Percentiles rank a stretch among this genome's conserved stretches.
These are phyloP conservation scores for Bimastos eiseni DNA, from an alignment of 2,888 invertebrate genomes.

Conservation along the genomic window DNA sequence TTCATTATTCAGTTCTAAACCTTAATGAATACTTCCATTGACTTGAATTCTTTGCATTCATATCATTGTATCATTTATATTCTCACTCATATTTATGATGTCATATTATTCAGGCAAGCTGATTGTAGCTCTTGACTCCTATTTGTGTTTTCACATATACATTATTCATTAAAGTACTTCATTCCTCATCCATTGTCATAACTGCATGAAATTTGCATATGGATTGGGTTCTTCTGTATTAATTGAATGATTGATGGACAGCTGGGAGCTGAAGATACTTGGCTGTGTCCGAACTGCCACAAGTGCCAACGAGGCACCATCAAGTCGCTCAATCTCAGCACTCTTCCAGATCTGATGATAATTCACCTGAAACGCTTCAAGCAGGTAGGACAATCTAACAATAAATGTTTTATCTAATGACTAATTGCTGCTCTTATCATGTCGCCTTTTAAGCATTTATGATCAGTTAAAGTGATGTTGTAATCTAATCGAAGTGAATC, in stretches of 20 bases:
- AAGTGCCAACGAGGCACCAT: slow-evolving; percentile 84
- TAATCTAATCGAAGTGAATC: no score
- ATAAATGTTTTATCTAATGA: neutral
- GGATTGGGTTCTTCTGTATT: neutral
- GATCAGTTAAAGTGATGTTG: no score
- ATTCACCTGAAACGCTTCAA: slow-evolving; percentile 92
- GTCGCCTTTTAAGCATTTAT: no score
- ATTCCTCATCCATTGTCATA: neutral
- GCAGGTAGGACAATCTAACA: slow-evolving; percentile 68
- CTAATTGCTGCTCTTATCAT: no score
- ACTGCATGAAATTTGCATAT: neutral
- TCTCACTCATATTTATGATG: neutral
- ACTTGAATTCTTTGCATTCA: neutral
- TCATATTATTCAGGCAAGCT: neutral
- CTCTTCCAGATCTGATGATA: slow-evolving; percentile 87
- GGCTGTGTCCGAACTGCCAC: slow-evolving; percentile 93
- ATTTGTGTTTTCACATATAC: neutral
- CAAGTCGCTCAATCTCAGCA: slow-evolving; percentile 90
- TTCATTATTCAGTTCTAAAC: neutral
- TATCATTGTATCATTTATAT: neutral
- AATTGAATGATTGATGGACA: slow-evolving; percentile 69
- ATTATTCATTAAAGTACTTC: neutral
- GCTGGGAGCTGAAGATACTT: slow-evolving; percentile 86
- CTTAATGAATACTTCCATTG: neutral
- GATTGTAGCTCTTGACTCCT: neutral